phyloP scores from a whole-genome alignment of 2,113 vertebrate species.

The Neogobius melanostomus region DNA sequence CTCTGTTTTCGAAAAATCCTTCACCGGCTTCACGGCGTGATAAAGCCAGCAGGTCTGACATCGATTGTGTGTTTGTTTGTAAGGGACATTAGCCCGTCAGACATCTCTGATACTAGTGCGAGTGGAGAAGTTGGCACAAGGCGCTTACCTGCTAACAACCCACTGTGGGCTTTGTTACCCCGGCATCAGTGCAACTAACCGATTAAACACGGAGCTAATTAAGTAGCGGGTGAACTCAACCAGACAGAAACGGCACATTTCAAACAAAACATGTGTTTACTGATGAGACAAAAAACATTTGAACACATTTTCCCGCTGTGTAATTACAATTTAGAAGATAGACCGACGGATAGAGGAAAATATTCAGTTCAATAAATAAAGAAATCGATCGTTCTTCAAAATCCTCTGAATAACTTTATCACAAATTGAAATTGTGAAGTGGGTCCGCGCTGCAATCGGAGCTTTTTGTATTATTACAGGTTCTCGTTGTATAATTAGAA shows the following conservation, averaged over 20 bases:
- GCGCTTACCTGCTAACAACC: conserved; percentile 46
- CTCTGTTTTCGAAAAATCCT: too few species aligned
- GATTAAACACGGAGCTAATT: too few species aligned
- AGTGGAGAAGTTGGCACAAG: conserved; percentile 21
- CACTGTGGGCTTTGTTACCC: neutral
- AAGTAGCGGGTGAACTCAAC: neutral
- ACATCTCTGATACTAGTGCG: conserved; percentile 21
- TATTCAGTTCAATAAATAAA: neutral
- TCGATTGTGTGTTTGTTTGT: conserved; percentile 15
- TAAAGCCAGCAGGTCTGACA: neutral
- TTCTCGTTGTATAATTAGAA: too few species aligned
- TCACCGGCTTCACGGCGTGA: too few species aligned
- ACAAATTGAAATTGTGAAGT: neutral
- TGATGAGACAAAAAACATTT: too few species aligned
- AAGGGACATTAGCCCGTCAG: conserved; percentile 16
- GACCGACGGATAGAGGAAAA: conserved; percentile 18
- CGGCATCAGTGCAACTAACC: too few species aligned
- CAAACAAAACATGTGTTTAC: neutral
- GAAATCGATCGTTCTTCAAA: neutral
- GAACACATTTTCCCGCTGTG: too few species aligned
- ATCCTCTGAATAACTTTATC: too few species aligned
- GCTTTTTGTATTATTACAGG: too few species aligned
- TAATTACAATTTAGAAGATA: too few species aligned
- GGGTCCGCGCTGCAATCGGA: too few species aligned
- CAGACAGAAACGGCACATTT: neutral